Evolutionary conservation across 1,140 invertebrate species (phyloP), one percentile per base, ranked within the genome.

Genomic region (Halyomorpha halys): DNA sequence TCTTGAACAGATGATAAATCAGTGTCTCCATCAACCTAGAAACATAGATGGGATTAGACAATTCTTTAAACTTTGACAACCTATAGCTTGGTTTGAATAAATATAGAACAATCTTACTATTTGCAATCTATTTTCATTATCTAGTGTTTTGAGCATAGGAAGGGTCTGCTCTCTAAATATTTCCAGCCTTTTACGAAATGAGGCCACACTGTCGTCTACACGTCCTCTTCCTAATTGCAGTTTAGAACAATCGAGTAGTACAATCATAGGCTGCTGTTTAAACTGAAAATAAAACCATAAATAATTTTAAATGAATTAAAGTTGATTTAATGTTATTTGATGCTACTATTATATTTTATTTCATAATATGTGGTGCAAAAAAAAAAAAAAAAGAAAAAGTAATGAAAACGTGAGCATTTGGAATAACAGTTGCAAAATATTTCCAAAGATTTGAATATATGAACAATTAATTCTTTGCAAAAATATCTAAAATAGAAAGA

Each of bases 201-300:
- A 90, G 1, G 86, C 84, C 3, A 91, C 85, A 18, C 86, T 90
- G 73, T 94, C 90, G 71, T 94, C 90, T 0, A 87, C 75, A 27
- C 89, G 77, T 16, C 86, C 87, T 56, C 89, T 78, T 0, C 86
- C 88, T 45, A 91, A 77, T 74, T 92, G 88, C 25, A 91, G 75
- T 72, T 92, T 92, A 0, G 87, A 93, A 73, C 90, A 91, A 72
- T 91, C 90, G 68, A 93, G 73, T 1, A 93, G 76, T 0, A 92
- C 81, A 70, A 90, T 80, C 1, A 85, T 81, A 2, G 89, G 88
- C 56, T 82, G 77, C 71, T 85, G 81, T 54, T 83, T 80, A 72
- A 85, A 90, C 88, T 91, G 73, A 45, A 78, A 78, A 51, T 62
- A 51, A 60, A 56, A 19, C 2, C 34, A 39, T 11, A 56, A 56